Base-by-base conservation (phyloP, 64 coral and sea anemone genomes). In the Catalaphyllia jardinei region DNA sequence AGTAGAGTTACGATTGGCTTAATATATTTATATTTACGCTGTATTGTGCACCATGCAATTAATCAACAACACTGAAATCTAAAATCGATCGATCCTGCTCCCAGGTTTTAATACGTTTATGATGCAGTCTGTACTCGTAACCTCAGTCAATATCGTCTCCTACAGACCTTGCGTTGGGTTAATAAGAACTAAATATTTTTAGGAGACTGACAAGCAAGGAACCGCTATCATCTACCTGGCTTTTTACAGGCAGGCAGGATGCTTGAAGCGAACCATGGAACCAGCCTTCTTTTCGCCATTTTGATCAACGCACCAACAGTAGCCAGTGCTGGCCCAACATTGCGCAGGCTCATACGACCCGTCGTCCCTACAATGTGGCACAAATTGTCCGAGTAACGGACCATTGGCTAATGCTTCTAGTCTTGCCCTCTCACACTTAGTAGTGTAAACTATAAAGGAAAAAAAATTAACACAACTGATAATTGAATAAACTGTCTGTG, bases 271-370 rank as follows among this genome's bases (percentile, higher is more conserved):
- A 10, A 90, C 52, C 15, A 29, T 67, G 15, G 77, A 55, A 6
- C 79, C 89, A 16, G 29, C 60, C 39, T 72, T 29, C 50, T 61
- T 74, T 27, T 30, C 64, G 10, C 90, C 94, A 59, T n/a, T 50
- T 52, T 89, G 24, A 54, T 92, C 94, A 18, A 95, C 94, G 64
- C 94, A 95, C 90, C 94, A 95, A 63, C 94, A 92, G 50, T 86
- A 95, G 1, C 94, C 94, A 18, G 94, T 92, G 29, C 64, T 49
- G 15, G 94, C 52, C 62, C 87, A 91, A 28, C 90, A 95, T 54
- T 95, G 94, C 24, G 46, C 62, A 0, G 73, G 60, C 17, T 92
- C 77, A 62, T 71, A 95, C 15, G 72, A 77, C 8, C 94, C 94
- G 54, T 92, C 74, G 1, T 57, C 78, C 18, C 63, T 86, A 62